These are phyloP conservation scores for Fissipunctia ypsillon DNA, from an alignment of 2,888 invertebrate species.

Conservation along the genomic window DNA sequence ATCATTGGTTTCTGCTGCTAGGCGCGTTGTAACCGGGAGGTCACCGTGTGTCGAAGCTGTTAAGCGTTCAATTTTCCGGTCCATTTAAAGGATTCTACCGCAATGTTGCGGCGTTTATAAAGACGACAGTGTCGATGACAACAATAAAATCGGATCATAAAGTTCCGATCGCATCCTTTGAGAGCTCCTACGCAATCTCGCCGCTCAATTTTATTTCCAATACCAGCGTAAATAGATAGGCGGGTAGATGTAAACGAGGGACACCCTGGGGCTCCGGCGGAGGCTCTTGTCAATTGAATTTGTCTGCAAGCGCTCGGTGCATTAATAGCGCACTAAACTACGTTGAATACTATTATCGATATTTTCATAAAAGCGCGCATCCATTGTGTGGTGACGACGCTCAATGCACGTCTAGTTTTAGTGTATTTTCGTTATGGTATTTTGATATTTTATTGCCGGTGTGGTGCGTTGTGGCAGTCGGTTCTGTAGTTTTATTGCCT, in stretches of 20 bases:
- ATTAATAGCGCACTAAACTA: constrained; percentile 88
- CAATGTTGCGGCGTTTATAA: constrained; percentile 76
- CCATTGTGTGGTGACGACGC: constrained; percentile 79
- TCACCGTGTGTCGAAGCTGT: constrained; percentile 65
- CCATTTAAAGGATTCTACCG: constrained; percentile 70
- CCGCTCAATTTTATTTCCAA: constrained; percentile 87
- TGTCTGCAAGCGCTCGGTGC: constrained; percentile 88
- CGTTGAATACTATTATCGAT: constrained; percentile 85
- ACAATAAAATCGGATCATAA: constrained; percentile 87
- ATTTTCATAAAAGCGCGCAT: constrained; percentile 84
- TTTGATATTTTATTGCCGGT: constrained; percentile 79
- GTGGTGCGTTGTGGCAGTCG: constrained; percentile 72
- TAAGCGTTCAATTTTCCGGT: constrained; percentile 75
- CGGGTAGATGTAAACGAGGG: constrained; percentile 85
- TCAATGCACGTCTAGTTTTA: constrained; percentile 80
- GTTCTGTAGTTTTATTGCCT: constrained; percentile 77
- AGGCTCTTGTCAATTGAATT: constrained; percentile 89
- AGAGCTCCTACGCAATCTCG: constrained; percentile 85
- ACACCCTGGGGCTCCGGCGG: constrained; percentile 84
- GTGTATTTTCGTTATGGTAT: constrained; percentile 78
- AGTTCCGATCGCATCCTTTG: constrained; percentile 84
- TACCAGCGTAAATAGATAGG: constrained; percentile 86
- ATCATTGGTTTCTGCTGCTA: constrained; percentile 52
- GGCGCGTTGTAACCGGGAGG: constrained; percentile 45
- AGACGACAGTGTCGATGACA: constrained; percentile 81